These are phyloP conservation scores for Gephyroberyx darwinii DNA, from an alignment of 2,797 vertebrate species.

Conservation along the genomic window DNA sequence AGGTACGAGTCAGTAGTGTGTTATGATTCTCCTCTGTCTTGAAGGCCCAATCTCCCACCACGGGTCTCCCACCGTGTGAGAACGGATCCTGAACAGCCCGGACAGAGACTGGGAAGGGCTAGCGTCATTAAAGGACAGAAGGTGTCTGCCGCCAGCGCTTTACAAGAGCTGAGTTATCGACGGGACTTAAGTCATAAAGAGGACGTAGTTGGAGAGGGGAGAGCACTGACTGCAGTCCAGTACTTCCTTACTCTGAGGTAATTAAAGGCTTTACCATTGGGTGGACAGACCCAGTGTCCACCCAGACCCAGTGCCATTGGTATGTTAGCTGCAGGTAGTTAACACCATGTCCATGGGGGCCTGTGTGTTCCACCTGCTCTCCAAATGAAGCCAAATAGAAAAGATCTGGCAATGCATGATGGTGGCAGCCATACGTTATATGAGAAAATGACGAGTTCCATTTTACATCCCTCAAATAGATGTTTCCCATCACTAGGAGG, in stretches of 20 bases:
- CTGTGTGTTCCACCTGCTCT: constrained; percentile 44
- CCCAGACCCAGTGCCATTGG: constrained; percentile 20
- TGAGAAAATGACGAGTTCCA: no score
- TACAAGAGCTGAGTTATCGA: constrained; percentile 28
- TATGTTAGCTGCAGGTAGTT: constrained; percentile 40
- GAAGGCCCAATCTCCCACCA: constrained; percentile 36
- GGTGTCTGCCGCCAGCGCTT: constrained; percentile 39
- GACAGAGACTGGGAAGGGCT: constrained; percentile 24
- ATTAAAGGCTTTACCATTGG: constrained; percentile 71
- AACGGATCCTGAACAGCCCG: constrained; percentile 22
- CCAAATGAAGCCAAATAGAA: constrained; percentile 24
- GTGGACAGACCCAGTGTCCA: constrained; percentile 36
- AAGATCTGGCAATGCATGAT: not conserved
- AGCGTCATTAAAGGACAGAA: constrained; percentile 71
- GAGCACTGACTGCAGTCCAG: constrained; percentile 25
- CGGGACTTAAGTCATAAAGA: constrained; percentile 50
- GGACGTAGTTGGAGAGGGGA: constrained; percentile 22
- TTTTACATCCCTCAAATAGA: no score
- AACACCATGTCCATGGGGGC: constrained; percentile 46
- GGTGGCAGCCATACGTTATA: not conserved
- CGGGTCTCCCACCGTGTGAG: constrained; percentile 39
- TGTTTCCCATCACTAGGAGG: not conserved
- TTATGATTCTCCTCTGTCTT: constrained; percentile 11
- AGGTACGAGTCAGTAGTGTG: not conserved
- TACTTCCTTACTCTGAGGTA: constrained; percentile 54